Base-by-base conservation (phyloP, 2,888 invertebrate genomes). In the Cantharis rufa region DNA sequence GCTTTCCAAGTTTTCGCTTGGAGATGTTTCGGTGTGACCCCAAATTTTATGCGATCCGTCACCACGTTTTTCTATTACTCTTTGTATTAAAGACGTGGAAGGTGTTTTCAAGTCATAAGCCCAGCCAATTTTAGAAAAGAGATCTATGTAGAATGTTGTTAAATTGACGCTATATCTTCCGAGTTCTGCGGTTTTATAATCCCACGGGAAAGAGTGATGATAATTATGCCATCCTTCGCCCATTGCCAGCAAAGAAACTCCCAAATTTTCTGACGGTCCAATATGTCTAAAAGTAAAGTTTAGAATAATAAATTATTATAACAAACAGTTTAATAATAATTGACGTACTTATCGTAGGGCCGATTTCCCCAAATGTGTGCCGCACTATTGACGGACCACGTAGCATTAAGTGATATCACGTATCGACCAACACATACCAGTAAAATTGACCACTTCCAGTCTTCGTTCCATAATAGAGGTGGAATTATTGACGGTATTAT, bases 121-220 rank as follows among this genome's bases (percentile, higher is more conserved):
- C 92, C 93, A 94, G n/a, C 94, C 88, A 68, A 95, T 88, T 83
- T 88, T 89, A 0, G 93, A 91, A 86, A 94, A 94, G 11, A 91
- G 84, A 84, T 96, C 93, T 71, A 96, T 89, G 71, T 93, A 86
- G 62, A 91, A 85, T 0, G 95, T 94, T 1, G 96, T 95, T 0
- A 91, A 71, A 85, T 96, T 96, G 15, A 92, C 85, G 80, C 90
- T 86, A 78, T 83, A 80, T 15, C 79, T 80, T 16, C 95, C 95
- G 15, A 95, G 89, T 87, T 98, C 97, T 13, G 96, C 93, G 24
- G 97, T 94, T 84, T 95, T 94, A 90, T 98, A 98, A 88, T 98
- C 97, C 94, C 95, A 96, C 0, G 97, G 97, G 88, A 97, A 98
- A 0, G 94, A 94, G 88, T 98, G 97, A 87, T 97, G 97, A 88